Percentiles rank a stretch among this genome's conserved stretches.
These are phyloP conservation scores for Neopelma chrysocephalum DNA, from an alignment of 2,797 vertebrate genomes.

Conservation along the genomic window DNA sequence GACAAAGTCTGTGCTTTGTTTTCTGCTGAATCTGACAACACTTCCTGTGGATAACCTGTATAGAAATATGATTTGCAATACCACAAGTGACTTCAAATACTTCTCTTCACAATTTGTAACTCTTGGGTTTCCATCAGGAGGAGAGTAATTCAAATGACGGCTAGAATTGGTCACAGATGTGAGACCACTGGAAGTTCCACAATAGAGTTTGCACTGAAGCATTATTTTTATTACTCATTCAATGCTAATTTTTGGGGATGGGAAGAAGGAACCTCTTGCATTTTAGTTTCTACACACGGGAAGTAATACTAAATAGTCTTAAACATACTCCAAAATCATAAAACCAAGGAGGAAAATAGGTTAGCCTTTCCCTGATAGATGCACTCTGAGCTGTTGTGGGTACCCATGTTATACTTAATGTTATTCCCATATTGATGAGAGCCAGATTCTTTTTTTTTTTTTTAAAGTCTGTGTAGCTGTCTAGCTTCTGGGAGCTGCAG, in stretches of 20 bases:
- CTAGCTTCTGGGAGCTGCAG: not conserved
- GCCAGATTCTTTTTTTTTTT: not conserved
- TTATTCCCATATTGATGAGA: not conserved
- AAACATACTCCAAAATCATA: not conserved
- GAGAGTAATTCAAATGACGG: not conserved
- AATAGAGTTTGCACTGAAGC: not conserved
- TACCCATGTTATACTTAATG: not conserved
- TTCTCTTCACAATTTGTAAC: not conserved
- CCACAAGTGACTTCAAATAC: accelerated
- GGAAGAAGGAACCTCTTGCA: not conserved
- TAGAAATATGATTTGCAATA: not conserved
- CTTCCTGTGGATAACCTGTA: not conserved
- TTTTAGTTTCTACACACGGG: not conserved
- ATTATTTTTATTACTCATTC: not conserved
- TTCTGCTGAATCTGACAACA: not conserved
- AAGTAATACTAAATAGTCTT: not conserved
- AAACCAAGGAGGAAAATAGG: not conserved
- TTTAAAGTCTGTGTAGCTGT: not conserved
- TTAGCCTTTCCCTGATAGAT: not conserved
- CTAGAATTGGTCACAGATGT: not conserved
- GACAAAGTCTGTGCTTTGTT: not conserved
- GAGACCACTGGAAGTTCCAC: not conserved
- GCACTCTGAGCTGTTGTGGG: not conserved
- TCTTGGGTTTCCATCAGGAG: not conserved
- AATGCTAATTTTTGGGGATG: not conserved